A percentile compares a stretch with the other conserved stretches of the same genome.
Evolutionary conservation across 2,797 vertebrate genomes (phyloP).

Genomic region (Lates japonicus): DNA sequence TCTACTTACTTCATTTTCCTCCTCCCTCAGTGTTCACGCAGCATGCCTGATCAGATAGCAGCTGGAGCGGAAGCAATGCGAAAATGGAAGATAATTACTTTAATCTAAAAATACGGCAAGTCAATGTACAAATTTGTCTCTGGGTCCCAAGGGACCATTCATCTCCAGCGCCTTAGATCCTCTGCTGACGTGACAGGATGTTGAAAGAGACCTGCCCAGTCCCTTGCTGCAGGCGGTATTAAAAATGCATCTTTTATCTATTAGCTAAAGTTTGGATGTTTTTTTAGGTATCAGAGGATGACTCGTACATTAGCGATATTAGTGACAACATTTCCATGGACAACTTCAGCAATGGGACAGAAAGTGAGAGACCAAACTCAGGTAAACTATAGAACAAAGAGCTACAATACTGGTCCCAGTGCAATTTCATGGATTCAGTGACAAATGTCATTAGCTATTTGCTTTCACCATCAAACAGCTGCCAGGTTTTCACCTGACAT

Average conservation of each 20-base stretch:
- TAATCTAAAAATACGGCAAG: conserved; percentile 81
- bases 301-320: conserved; percentile 96
- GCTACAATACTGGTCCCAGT: not conserved
- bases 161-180: conserved; percentile 42
- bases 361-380: conserved; percentile 84
- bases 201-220: conserved; percentile 53
- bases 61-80: conserved; percentile 65
- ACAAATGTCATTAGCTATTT: not conserved
- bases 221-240: conserved; percentile 23
- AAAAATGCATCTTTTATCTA: conserved; percentile 47
- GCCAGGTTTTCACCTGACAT: conserved; percentile 2
- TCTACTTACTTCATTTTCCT: conserved; percentile 23
- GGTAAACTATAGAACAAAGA: conserved; percentile 61
- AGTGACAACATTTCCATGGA: conserved; percentile 98
- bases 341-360: conserved; percentile 93
- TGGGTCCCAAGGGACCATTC: conserved; percentile 44
- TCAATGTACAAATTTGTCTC: conserved; percentile 62
- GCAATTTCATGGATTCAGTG: not conserved
- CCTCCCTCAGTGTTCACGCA: conserved; percentile 18
- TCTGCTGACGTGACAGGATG: conserved; percentile 57
- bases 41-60: conserved; percentile 41
- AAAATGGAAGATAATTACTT: conserved; percentile 77
- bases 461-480: not conserved
- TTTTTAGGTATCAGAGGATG: conserved; percentile 94
- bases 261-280: conserved; percentile 33